A percentile compares a stretch with the other conserved stretches of the same genome.
Conservation (phyloP, 2,888 invertebrate species). For the Platycheirus rosarum region DNA sequence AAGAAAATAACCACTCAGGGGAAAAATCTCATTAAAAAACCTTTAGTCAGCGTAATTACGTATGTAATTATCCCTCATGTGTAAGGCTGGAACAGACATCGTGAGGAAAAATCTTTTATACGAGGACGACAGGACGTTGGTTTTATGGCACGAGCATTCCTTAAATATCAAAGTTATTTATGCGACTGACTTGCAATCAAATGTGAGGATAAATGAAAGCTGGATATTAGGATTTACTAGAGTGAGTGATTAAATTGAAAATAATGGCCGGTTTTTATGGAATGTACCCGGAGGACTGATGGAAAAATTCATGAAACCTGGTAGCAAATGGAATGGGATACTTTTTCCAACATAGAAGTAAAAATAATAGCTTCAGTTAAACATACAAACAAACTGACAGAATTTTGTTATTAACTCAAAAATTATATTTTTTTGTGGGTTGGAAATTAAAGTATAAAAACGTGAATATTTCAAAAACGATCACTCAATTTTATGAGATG, state of each 20-base stretch:
- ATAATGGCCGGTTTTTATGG: constrained; percentile 11
- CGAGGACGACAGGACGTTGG: background rate
- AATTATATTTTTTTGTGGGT: too few species aligned
- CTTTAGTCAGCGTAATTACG: constrained; percentile 23
- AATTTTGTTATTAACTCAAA: too few species aligned
- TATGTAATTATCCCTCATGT: background rate
- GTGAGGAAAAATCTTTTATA: constrained; percentile 6
- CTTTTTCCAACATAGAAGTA: too few species aligned
- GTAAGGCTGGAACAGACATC: background rate
- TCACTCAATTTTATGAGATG: too few species aligned
- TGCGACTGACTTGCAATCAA: background rate
- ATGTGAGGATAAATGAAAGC: background rate
- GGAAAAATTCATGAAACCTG: too few species aligned
- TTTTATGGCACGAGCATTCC: background rate
- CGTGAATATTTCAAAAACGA: too few species aligned
- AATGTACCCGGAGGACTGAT: too few species aligned
- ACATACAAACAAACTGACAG: too few species aligned
- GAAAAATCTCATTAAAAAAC: constrained; percentile 29
- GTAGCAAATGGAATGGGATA: too few species aligned
- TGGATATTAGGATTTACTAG: constrained; percentile 1
- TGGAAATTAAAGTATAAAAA: too few species aligned
- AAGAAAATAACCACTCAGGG: constrained; percentile 22
- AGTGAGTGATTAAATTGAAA: background rate
- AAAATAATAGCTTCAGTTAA: too few species aligned
- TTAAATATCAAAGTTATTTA: background rate